Evolutionary conservation across 2,113 vertebrate species (phyloP).

Genomic region (Sphaerodactylus townsendi): DNA sequence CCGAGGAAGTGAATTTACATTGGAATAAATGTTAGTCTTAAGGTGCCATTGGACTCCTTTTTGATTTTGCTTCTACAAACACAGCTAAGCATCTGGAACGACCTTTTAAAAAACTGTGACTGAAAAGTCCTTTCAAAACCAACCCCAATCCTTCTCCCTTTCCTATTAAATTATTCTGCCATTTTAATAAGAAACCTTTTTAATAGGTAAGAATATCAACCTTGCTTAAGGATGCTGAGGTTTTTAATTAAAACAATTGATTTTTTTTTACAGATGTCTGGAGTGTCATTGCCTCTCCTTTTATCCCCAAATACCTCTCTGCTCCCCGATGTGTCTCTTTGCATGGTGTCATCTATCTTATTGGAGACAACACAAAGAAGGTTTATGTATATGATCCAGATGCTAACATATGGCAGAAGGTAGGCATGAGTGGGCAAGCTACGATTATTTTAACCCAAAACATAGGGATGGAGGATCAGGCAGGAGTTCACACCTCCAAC

Average conservation of each 20-base stretch:
- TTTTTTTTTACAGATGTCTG: constrained; percentile 81
- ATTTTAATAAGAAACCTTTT: not conserved
- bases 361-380: constrained; percentile 98
- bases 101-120: not conserved
- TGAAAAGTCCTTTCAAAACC: not conserved
- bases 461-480: not conserved
- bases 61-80: no score
- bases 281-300: constrained; percentile 89
- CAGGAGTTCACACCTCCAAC: not conserved
- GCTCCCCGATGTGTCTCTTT: constrained; percentile 86
- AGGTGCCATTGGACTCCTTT: no score
- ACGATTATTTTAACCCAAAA: not conserved
- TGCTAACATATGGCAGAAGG: constrained; percentile 97
- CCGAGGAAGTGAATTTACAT: no score
- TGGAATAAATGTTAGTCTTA: no score
- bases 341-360: constrained; percentile 87
- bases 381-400: constrained; percentile 88
- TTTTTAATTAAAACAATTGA: not conserved
- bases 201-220: not conserved
- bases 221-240: not conserved
- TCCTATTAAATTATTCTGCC: not conserved
- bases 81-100: no score
- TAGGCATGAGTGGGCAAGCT: constrained; percentile 39
- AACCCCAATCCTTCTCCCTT: not conserved
- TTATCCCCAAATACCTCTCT: constrained; percentile 96